These are phyloP conservation scores for Trypoxylon attenuatum DNA, from an alignment of 2,888 invertebrate genomes.

Conservation along the genomic window DNA sequence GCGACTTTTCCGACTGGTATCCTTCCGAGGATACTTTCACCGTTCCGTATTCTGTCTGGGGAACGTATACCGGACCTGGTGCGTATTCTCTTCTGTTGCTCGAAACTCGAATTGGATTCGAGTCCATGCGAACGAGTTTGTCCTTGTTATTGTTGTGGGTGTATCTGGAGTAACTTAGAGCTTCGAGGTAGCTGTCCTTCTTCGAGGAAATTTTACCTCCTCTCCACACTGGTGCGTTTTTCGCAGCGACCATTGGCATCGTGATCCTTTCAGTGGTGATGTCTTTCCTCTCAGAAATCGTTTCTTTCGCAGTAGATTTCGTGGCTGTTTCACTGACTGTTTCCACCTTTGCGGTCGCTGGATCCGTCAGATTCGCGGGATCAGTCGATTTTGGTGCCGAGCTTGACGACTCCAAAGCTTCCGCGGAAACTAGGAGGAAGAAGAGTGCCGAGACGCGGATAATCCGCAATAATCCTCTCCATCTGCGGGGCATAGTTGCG, in stretches of 20 bases:
- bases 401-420: too few species aligned
- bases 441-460: background rate
- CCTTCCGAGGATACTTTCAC: background rate
- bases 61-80: constrained; percentile 60
- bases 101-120: background rate
- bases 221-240: constrained; percentile 13
- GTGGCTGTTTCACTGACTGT: too few species aligned
- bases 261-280: background rate
- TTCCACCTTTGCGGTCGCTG: background rate
- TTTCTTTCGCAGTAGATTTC: background rate
- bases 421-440: background rate
- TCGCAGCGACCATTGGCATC: background rate
- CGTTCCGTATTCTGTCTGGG: background rate
- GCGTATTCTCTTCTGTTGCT: constrained; percentile 53
- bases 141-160: constrained; percentile 71
- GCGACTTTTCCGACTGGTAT: constrained; percentile 6
- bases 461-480: background rate
- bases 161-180: constrained; percentile 78
- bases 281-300: background rate
- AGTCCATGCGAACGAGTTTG: constrained; percentile 42
- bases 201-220: constrained; percentile 39
- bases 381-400: too few species aligned
- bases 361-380: too few species aligned
- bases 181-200: constrained; percentile 80
- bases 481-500: background rate